Conservation (phyloP, 2,888 invertebrate species). For the Dorcus hopei region DNA sequence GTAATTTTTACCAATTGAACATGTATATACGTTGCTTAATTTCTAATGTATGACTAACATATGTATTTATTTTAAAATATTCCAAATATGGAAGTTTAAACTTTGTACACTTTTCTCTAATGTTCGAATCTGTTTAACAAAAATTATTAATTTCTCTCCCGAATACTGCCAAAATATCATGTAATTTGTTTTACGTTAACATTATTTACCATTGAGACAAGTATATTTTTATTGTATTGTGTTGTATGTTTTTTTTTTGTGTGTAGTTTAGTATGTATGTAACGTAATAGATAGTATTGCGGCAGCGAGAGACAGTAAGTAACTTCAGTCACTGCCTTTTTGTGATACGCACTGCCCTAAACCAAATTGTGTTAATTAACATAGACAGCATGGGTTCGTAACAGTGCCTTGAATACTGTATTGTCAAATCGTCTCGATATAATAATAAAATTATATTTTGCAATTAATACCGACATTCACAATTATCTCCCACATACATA, state of each 20-base stretch:
- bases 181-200: constrained; percentile 5
- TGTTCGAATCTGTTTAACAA: background rate
- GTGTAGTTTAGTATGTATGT: constrained; percentile 9
- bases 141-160: constrained; percentile 6
- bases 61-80: constrained; percentile 19
- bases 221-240: background rate
- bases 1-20: constrained; percentile 20
- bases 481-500: constrained; percentile 21
- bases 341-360: constrained; percentile 44
- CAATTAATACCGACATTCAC: constrained; percentile 35
- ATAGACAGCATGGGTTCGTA: constrained; percentile 34
- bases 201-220: background rate
- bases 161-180: constrained; percentile 20
- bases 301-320: constrained; percentile 19
- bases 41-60: constrained; percentile 17
- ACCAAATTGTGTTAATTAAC: constrained; percentile 31
- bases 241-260: constrained; percentile 9
- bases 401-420: constrained; percentile 43
- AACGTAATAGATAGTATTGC: constrained; percentile 13
- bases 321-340: constrained; percentile 38
- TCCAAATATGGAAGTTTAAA: constrained; percentile 10
- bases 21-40: constrained; percentile 16
- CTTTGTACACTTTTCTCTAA: constrained; percentile 2
- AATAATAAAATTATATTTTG: constrained; percentile 39
- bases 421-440: constrained; percentile 32